Evolutionary conservation across 2,888 invertebrate species (phyloP).

Genomic region (Sabellastarte sp.): DNA sequence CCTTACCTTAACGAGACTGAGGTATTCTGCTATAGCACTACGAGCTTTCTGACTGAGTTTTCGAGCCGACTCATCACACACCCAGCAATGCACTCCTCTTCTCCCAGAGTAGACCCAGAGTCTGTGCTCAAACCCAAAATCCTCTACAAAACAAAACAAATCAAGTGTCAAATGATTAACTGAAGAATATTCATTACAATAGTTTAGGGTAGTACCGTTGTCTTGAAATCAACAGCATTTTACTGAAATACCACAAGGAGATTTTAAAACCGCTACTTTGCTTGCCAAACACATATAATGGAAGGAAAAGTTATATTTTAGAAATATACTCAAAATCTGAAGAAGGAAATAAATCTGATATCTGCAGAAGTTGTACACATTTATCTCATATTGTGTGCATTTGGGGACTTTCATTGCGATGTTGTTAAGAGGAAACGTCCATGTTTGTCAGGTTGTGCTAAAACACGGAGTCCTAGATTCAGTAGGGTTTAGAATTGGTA

Average conservation of each 20-base stretch:
- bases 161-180: neutral
- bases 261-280: too few species aligned
- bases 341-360: too few species aligned
- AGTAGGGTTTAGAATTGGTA: too few species aligned
- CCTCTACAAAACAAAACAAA: conserved; percentile 66
- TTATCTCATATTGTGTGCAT: too few species aligned
- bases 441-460: too few species aligned
- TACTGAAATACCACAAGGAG: neutral
- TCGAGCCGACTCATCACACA: conserved; percentile 85
- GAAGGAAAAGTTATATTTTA: too few species aligned
- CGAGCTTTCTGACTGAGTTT: conserved; percentile 73
- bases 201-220: neutral
- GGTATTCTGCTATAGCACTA: conserved; percentile 84
- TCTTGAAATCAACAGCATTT: neutral
- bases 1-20: conserved; percentile 66
- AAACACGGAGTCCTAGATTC: too few species aligned
- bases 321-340: too few species aligned
- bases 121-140: conserved; percentile 91
- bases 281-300: too few species aligned
- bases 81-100: conserved; percentile 98
- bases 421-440: too few species aligned
- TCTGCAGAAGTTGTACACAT: too few species aligned
- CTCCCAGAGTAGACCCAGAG: conserved; percentile 98
- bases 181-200: neutral
- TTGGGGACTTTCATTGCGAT: too few species aligned